Percentiles rank a stretch among this genome's conserved stretches.
phyloP scores from a whole-genome alignment of 2,113 vertebrate genomes.

The Anguilla rostrata region DNA sequence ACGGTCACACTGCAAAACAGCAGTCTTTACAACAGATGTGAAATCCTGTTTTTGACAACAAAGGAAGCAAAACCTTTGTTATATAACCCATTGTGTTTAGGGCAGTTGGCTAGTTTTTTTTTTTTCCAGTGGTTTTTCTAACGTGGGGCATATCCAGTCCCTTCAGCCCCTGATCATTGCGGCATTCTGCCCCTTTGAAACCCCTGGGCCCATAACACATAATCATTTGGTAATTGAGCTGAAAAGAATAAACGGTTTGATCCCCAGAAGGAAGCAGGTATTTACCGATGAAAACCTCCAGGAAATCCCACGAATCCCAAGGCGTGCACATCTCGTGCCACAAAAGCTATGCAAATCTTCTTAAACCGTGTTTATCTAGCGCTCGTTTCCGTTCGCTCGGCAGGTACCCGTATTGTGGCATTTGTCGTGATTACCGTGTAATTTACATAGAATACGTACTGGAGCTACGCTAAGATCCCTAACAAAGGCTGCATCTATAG shows the following conservation, averaged over 20 bases:
- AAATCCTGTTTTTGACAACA: not conserved
- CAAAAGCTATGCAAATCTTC: conserved; percentile 74
- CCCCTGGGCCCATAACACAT: conserved; percentile 69
- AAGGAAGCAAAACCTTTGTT: not conserved
- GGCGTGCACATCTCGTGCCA: conserved; percentile 66
- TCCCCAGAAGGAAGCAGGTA: conserved; percentile 72
- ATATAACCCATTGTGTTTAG: not conserved
- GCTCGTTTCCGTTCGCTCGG: conserved; percentile 66
- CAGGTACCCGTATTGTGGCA: conserved; percentile 70
- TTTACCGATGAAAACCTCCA: conserved; percentile 68
- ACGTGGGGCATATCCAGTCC: conserved; percentile 21
- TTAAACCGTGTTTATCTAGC: conserved; percentile 70
- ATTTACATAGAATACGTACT: conserved; percentile 75
- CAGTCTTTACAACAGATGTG: not conserved
- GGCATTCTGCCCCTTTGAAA: conserved; percentile 57
- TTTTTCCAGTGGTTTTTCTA: conserved; percentile 41
- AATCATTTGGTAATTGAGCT: conserved; percentile 62
- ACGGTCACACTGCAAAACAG: not conserved
- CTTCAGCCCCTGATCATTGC: conserved; percentile 56
- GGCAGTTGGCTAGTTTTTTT: conserved; percentile 43
- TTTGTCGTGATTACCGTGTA: conserved; percentile 72
- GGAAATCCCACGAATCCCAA: conserved; percentile 69
- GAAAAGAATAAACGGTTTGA: conserved; percentile 56
- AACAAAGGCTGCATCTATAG: conserved; percentile 68
- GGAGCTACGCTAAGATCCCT: conserved; percentile 66